Conservation (phyloP, 1,140 invertebrate species). For the Musca vetustissima region DNA sequence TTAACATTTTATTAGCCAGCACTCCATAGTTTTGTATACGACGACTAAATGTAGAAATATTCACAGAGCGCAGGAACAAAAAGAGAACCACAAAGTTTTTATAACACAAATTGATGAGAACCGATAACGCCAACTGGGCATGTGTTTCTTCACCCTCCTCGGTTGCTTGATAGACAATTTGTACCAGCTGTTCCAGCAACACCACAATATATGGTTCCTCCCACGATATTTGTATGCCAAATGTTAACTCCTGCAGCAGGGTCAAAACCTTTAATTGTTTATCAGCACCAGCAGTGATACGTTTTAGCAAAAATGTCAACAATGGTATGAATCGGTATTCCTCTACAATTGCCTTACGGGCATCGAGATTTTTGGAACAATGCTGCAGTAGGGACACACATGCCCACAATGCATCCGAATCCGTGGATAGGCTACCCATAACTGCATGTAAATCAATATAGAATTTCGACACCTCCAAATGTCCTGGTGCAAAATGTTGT, state of each 20-base stretch:
- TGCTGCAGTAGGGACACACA: conserved; percentile 59
- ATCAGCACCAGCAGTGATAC: conserved; percentile 37
- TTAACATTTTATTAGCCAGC: conserved; percentile 61
- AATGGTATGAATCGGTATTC: conserved; percentile 61
- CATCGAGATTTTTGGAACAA: conserved; percentile 57
- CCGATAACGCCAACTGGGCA: conserved; percentile 58
- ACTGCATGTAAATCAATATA: conserved; percentile 49
- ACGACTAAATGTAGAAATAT: conserved; percentile 55
- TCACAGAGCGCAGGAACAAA: conserved; percentile 59
- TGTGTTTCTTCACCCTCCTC: conserved; percentile 47
- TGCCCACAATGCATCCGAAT: conserved; percentile 55
- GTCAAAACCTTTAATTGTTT: conserved; percentile 56
- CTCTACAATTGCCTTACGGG: conserved; percentile 58
- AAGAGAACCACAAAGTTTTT: conserved; percentile 63
- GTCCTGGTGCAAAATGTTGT: conserved; percentile 36
- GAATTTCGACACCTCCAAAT: conserved; percentile 45
- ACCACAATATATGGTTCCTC: conserved; percentile 61
- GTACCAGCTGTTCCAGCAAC: conserved; percentile 58
- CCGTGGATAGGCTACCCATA: conserved; percentile 45
- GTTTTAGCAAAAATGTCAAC: conserved; percentile 56
- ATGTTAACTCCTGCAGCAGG: conserved; percentile 62
- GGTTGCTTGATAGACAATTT: conserved; percentile 42
- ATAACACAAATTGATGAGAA: conserved; percentile 63
- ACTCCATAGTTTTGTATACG: conserved; percentile 55
- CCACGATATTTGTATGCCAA: conserved; percentile 63